Base-by-base conservation (phyloP, 2,888 invertebrate genomes). In the Tortrix viridana region DNA sequence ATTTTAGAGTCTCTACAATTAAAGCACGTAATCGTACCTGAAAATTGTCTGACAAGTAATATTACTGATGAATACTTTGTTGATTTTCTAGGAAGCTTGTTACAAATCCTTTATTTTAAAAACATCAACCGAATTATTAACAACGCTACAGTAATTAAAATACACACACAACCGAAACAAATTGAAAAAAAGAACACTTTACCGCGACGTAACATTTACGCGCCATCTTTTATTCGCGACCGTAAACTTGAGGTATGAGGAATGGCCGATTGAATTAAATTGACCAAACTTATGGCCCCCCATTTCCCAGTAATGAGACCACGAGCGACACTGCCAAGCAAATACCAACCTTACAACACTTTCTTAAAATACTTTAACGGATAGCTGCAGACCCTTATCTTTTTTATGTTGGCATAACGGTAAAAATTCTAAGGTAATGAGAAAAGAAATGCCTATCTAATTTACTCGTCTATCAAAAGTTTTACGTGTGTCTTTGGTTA, bases 211-310 rank as follows among this genome's bases (percentile, higher is more conserved):
- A 57, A 58, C 66, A 65, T 57, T 60, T 68, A 61, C 57, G 49
- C 46, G 63, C 60, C 62, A 65, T 57, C 64, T 75, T 76, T 80
- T 76, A 73, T 74, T 74, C 57, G 49, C 38, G 26, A 67, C 73
- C 76, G 69, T 79, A 73, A 77, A 78, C 76, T 71, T 67, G 53
- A 63, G 65, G 74, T 76, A 81, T 82, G 81, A 80, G 76, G 69
- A 72, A 79, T 77, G 74, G 64, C 67, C 74, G 72, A 79, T 76
- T 71, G 79, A 77, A 83, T 82, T 79, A 82, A 81, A 84, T 79
- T 75, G 76, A 69, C 68, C 60, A 74, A 76, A 80, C 80, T 82
- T 80, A 82, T 74, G 73, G 72, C 71, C 74, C 59, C 67, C 76
- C 81, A 76, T 82, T 80, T 74, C 77, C 76, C 75, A 80, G 26